A percentile compares a stretch with the other conserved stretches of the same genome.
These are phyloP conservation scores for Sakesphorus luctuosus DNA, from an alignment of 2,113 vertebrate genomes.

Conservation along the genomic window DNA sequence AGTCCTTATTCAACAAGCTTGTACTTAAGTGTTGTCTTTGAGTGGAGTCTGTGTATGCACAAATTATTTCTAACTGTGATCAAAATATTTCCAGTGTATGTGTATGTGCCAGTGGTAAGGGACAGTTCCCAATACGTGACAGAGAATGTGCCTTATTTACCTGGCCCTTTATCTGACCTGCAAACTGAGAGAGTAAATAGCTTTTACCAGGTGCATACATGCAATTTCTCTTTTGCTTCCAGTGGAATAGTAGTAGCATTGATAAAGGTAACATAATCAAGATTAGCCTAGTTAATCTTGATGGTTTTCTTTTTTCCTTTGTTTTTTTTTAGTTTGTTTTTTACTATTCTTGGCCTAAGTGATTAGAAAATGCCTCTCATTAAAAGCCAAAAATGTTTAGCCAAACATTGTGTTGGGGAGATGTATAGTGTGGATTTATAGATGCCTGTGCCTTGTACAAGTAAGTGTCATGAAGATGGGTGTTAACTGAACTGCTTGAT, in stretches of 20 bases:
- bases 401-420: not conserved
- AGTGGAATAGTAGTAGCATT: not conserved
- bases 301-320: no score
- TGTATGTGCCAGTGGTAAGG: not conserved
- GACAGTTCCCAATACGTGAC: not conserved
- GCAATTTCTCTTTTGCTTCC: not conserved
- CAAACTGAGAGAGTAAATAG: not conserved
- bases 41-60: not conserved
- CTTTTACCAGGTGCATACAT: not conserved
- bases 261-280: not conserved
- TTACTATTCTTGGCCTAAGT: not conserved
- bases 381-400: not conserved
- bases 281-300: not conserved
- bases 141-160: not conserved
- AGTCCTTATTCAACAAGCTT: not conserved
- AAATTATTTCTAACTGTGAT: not conserved
- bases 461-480: not conserved
- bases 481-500: not conserved
- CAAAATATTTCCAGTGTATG: not conserved
- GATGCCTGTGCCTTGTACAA: not conserved
- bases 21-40: not conserved
- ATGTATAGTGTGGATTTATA: not conserved
- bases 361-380: not conserved
- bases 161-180: not conserved
- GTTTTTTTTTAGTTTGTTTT: not conserved